Conservation (phyloP, 2,888 invertebrate genomes). For the Drosophila antonietae region DNA sequence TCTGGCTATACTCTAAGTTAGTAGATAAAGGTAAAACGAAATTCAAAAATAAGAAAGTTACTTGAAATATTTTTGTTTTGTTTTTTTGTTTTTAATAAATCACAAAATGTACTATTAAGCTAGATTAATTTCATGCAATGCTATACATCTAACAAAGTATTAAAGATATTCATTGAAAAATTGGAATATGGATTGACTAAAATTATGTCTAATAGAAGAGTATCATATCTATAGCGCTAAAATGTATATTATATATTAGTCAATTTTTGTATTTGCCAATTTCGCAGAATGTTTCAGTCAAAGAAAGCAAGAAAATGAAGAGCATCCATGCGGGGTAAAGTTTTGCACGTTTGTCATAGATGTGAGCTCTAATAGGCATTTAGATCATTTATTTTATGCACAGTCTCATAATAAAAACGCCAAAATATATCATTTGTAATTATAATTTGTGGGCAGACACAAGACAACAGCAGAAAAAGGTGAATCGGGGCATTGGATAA, state of each 20-base stretch:
- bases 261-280: background rate
- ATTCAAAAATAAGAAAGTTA: background rate
- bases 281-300: constrained; percentile 27
- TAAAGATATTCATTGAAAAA: background rate
- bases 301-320: constrained; percentile 15
- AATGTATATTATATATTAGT: background rate
- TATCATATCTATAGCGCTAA: background rate
- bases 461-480: background rate
- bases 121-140: too few relatives aligned
- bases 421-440: constrained; percentile 73
- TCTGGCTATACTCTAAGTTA: constrained; percentile 22
- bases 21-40: background rate
- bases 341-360: constrained; percentile 63
- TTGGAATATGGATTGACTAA: background rate
- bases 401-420: constrained; percentile 68
- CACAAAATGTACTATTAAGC: too few relatives aligned
- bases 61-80: background rate
- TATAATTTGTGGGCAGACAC: constrained; percentile 61
- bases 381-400: constrained; percentile 67
- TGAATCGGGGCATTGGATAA: background rate
- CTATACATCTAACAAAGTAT: background rate
- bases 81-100: too few relatives aligned
- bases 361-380: constrained; percentile 60
- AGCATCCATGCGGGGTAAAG: constrained; percentile 37
- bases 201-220: background rate